Evolutionary conservation across 2,888 invertebrate genomes (phyloP), one percentile per base, ranked within the genome.

Genomic region (Cantharis rufa): DNA sequence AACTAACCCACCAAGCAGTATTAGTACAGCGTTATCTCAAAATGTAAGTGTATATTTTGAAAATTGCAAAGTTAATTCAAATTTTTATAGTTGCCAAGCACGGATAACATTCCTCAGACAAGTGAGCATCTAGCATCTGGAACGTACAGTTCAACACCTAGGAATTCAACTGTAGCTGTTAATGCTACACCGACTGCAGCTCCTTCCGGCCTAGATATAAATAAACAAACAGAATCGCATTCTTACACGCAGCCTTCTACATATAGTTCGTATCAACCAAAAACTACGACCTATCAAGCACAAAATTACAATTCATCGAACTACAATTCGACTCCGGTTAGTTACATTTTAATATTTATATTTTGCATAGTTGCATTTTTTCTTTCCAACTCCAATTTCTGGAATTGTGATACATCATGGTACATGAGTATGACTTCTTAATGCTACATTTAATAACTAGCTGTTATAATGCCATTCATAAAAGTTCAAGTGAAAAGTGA

Each of bases 231-330:
- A 84, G 85, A 90, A 85, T 81, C 82, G 64, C 86, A 86, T 79
- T 83, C 87, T 18, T 89, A 89, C 69, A 88, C 89, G 77, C 90
- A 90, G 81, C 82, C 88, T 76, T 86, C 89, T 1, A 88, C 85
- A 7, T 88, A 87, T 81, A 88, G 86, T 80, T 85, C 88, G 21
- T 88, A 88, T 80, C 88, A 87, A 78, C 82, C 86, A 7, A 88
- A 88, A 81, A 80, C 84, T 10, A 86, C 84, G 73, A 83, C 84
- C 15, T 87, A 87, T 78, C 86, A 84, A 72, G 72, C 86, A 15
- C 83, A 83, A 73, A 82, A 80, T 76, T 83, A 83, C 70, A 83
- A 80, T 76, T 82, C 84, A 15, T 79, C 81, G 62, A 84, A 78
- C 76, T 88, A 88, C 77, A 86, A 82, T 78, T 82, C 84, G 15